Base-by-base conservation (phyloP, 2,113 vertebrate species). In the Onychostoma macrolepis region DNA sequence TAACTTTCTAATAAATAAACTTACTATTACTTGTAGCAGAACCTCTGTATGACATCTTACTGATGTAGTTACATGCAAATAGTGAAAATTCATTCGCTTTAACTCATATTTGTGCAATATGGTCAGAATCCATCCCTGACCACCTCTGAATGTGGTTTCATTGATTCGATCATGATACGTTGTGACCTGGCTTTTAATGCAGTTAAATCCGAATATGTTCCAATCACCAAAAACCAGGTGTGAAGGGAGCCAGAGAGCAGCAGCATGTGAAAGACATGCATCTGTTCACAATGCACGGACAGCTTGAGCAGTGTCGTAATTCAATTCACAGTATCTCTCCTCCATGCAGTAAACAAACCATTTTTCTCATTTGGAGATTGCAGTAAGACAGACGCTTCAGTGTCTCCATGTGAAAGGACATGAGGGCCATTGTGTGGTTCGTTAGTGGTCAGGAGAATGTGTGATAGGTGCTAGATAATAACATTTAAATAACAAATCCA, bases 321-420 rank as follows among this genome's bases (percentile, higher is more conserved):
- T 78, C 61, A 88, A 90, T 87, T 81, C 67, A 45, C 76, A 69
- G 69, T 58, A 75, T 75, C 58, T 88, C 48, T 78, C n/a, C 67
- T 82, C 65, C 65, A 84, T 56, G 87, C 24, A 13, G 87, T 88
- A 89, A 91, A 89, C 88, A 88, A 88, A 56, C 45, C 67, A 83
- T 88, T 89, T 88, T 89, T 85, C 53, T 87, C 61, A 86, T 89
- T 86, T 65, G 72, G 50, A 65, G 76, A 69, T 48, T 13, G 84
- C 83, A 69, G 71, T 28, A 53, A 56, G 53, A 86, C 85, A 88
- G 83, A 77, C 41, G 21, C 26, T n/a, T 65, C 80, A 80, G 61
- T 89, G 84, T 86, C 33, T 50, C 45, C 3, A 43, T 56, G 79
- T 26, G 50, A 79, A 80, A 48, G 78, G 80, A 72, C 45, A 83